Evolutionary conservation across 1,140 invertebrate species (phyloP).

Genomic region (Brachionus asplanchnoidis): DNA sequence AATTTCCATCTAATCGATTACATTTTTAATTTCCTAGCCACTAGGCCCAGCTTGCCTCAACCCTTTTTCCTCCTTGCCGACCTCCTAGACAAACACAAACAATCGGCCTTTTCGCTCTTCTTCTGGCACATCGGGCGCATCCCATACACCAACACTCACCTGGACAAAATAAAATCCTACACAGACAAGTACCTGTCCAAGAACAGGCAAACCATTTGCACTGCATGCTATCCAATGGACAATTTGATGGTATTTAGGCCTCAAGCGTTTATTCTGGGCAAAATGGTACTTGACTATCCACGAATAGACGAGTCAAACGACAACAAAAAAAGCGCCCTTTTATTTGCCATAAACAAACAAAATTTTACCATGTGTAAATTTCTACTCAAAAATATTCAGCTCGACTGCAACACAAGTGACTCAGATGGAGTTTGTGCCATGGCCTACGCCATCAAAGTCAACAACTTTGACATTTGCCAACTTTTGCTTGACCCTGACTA

Average conservation of each 20-base stretch:
- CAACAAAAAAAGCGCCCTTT: not conserved
- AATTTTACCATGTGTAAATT: slow-evolving; percentile 34
- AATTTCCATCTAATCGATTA: not conserved
- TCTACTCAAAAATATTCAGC: not conserved
- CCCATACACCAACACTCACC: not conserved
- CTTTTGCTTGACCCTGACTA: not conserved
- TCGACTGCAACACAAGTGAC: not conserved
- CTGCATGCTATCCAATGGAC: not conserved
- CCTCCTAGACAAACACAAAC: not conserved
- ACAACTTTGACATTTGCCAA: not conserved
- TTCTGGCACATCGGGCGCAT: not conserved
- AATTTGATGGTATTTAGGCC: not conserved
- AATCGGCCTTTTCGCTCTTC: not conserved
- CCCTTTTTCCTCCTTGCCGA: not conserved
- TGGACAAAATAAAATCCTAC: not conserved
- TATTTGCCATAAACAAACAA: slow-evolving; percentile 7
- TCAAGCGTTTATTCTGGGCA: not conserved
- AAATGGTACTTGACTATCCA: not conserved
- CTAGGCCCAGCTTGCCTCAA: not conserved
- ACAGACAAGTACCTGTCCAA: not conserved
- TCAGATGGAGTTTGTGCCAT: not conserved
- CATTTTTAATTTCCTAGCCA: not conserved
- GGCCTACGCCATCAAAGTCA: not conserved
- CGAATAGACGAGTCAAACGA: not conserved
- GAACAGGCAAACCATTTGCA: not conserved